phyloP scores from a whole-genome alignment of 1,140 invertebrate genomes.

The Brachionus angularis region DNA sequence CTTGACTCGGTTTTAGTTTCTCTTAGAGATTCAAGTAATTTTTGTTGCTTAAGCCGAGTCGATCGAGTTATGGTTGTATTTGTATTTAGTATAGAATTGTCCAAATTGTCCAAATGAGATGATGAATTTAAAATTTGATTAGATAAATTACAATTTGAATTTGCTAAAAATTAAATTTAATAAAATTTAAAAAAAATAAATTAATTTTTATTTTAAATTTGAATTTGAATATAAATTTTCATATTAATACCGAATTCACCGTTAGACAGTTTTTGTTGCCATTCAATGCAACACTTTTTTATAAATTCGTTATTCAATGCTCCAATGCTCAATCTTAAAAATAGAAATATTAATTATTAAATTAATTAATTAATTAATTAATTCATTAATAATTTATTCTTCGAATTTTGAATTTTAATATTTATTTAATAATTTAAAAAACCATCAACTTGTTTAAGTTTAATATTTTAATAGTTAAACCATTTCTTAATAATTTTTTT shows the following conservation, averaged over 20 bases:
- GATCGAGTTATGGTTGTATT: constrained; percentile 30
- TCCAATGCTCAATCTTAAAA: constrained; percentile 6
- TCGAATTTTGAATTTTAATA: too few relatives aligned
- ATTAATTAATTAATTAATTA: not conserved
- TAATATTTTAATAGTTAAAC: too few relatives aligned
- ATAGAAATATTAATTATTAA: not conserved
- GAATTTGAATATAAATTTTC: not conserved
- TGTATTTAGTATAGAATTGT: not conserved
- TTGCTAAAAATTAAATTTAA: not conserved
- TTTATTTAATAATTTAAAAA: too few relatives aligned
- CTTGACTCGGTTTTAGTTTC: constrained; percentile 6
- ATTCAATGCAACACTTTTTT: constrained; percentile 43
- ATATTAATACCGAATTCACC: constrained; percentile 41
- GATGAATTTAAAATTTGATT: not conserved
- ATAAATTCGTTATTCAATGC: constrained; percentile 43
- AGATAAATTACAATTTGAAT: not conserved
- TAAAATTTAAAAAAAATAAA: not conserved
- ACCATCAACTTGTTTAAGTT: too few relatives aligned
- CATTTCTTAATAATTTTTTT: too few relatives aligned
- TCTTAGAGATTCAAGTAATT: constrained; percentile 9
- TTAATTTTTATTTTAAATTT: not conserved
- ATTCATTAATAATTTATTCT: too few relatives aligned
- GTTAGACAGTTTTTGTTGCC: constrained; percentile 34
- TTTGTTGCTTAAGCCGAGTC: constrained; percentile 35
- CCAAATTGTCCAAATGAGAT: constrained; percentile 36